A percentile compares a stretch with the other conserved stretches of the same genome.
phyloP scores from a whole-genome alignment of 2,113 vertebrate species.

The Caranx ignobilis region DNA sequence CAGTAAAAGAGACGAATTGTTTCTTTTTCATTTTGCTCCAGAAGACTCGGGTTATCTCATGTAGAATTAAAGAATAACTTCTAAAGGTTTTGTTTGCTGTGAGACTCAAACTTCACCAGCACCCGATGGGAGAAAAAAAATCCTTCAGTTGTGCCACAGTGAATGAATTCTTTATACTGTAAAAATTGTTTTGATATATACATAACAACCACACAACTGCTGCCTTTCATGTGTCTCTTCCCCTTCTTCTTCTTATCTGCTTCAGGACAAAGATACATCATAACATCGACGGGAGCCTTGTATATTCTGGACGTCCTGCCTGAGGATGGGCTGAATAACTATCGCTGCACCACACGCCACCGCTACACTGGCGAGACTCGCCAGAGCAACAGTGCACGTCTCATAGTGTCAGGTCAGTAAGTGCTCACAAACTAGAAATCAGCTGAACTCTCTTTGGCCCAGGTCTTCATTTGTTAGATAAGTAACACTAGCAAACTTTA shows the following conservation, averaged over 20 bases:
- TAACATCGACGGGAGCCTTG: constrained; percentile 99
- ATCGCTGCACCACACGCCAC: constrained; percentile 97
- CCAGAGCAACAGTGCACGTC: constrained; percentile 98
- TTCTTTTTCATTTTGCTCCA: neutral
- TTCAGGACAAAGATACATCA: constrained; percentile 98
- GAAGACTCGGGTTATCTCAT: neutral
- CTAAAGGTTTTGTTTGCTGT: constrained; percentile 16
- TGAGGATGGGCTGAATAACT: constrained; percentile 98
- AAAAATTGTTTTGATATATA: constrained; percentile 27
- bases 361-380: constrained; percentile 97
- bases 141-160: constrained; percentile 6
- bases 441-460: neutral
- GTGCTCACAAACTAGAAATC: neutral
- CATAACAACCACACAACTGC: constrained; percentile 12
- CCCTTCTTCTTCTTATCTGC: constrained; percentile 3
- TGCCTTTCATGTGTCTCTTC: constrained; percentile 23
- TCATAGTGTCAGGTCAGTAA: constrained; percentile 94
- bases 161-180: constrained; percentile 28
- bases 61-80: constrained; percentile 5
- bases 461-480: too few relatives aligned
- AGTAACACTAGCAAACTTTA: too few relatives aligned
- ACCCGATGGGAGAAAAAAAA: constrained; percentile 41
- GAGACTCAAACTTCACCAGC: constrained; percentile 22
- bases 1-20: neutral
- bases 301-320: constrained; percentile 99